Evolutionary conservation across 1,140 invertebrate genomes (phyloP).

Genomic region (Drosophila tani): DNA sequence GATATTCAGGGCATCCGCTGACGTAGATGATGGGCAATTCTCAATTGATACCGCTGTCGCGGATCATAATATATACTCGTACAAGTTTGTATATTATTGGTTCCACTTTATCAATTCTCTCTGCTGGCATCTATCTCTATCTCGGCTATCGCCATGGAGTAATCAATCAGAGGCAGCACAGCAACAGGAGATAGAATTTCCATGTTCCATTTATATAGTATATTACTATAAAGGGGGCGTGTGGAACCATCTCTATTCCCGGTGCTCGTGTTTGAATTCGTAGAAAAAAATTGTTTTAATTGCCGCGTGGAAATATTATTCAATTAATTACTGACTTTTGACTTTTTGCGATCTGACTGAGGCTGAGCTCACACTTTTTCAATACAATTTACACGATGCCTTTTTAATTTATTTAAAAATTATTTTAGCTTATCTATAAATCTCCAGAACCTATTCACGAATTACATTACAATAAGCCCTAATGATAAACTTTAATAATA

Average conservation of each 20-base stretch:
- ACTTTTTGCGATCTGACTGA: constrained; percentile 13
- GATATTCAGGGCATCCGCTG: constrained; percentile 46
- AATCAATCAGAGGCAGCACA: constrained; percentile 33
- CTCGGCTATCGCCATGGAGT: constrained; percentile 25
- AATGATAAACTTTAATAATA: constrained; percentile 20
- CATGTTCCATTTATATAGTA: background rate
- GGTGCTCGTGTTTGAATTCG: constrained; percentile 26
- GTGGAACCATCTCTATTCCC: background rate
- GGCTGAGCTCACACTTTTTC: constrained; percentile 13
- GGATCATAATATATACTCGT: constrained; percentile 2
- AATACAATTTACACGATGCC: constrained; percentile 6
- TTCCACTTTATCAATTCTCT: constrained; percentile 43
- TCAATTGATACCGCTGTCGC: constrained; percentile 30
- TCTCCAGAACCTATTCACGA: background rate
- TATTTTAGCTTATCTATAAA: background rate
- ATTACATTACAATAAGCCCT: constrained; percentile 12
- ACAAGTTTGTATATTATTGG: constrained; percentile 20
- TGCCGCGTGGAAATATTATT: constrained; percentile 46
- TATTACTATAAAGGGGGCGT: constrained; percentile 17
- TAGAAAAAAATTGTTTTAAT: constrained; percentile 35
- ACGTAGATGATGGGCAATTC: constrained; percentile 44
- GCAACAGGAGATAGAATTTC: constrained; percentile 14
- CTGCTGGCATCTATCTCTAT: constrained; percentile 11
- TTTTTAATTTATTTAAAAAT: background rate
- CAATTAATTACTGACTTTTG: constrained; percentile 43